Evolutionary conservation across 1,140 invertebrate genomes (phyloP), one percentile per base, ranked within the genome.

Genomic region (Platyura marginata): DNA sequence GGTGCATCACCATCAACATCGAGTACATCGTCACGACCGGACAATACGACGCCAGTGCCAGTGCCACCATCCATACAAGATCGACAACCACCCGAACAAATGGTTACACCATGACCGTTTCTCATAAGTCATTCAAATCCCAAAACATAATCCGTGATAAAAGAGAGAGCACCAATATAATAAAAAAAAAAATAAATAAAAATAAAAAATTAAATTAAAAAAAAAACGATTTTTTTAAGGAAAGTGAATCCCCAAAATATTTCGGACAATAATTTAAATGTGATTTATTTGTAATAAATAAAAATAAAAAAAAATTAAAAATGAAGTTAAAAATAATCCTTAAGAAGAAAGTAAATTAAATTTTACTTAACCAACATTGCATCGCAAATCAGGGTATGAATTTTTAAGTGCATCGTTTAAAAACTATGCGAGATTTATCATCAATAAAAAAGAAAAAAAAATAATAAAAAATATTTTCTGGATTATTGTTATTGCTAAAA

Each of bases 1-100:
- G 63, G 68, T n/a, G 67, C 66, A 8, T 70, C 68, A 22, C 68
- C 69, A 35, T 70, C 69, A 42, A 69, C 69, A 1, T 71, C 69
- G 40, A 70, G 68, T 23, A 70, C 69, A 13, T 70, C 69, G 13
- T 71, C 69, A 15, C 21, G 40, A 19, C 43, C 43, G 16, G 42
- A 47, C 21, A 44, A 40, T 2, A 21, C 43, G 15, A 41, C 35
- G 9, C 37, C 44, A n/a, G 18, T 41, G 41, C 37, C 47, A 47
- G 46, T 32, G 34, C 19, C 19, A 38, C 36, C 36, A 21, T 20
- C 16, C 10, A 20, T 18, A 37, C 47, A 23, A 35, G 44, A 35
- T 46, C 34, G 21, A 46, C 41, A 16, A 35, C 54, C 33, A 42
- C 51, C 18, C 25, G 25, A 29, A 29, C 25, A 29, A 8, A 29